Conservation (phyloP, 1,140 invertebrate species). For the Lysiphlebus fabarum region DNA sequence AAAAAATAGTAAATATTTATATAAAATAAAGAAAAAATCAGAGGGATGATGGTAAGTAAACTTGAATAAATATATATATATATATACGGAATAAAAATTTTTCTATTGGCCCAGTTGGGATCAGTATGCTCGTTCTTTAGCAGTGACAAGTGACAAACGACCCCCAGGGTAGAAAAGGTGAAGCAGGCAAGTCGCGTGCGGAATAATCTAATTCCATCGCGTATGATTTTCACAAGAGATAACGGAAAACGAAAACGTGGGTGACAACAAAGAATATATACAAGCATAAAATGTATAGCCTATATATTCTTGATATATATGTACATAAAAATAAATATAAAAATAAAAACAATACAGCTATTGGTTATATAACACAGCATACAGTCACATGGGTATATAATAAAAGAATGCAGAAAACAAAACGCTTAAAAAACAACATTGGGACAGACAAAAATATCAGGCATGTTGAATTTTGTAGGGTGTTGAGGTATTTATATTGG, state of each 20-base stretch:
- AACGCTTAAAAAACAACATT: slow-evolving; percentile 17
- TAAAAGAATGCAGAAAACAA: neutral
- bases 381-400: neutral
- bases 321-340: too few species aligned
- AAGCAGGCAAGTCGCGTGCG: slow-evolving; percentile 18
- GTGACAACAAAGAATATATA: neutral
- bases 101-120: slow-evolving; percentile 3
- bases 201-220: neutral
- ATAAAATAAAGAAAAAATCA: too few species aligned
- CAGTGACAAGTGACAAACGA: slow-evolving; percentile 40
- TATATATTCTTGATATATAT: too few species aligned
- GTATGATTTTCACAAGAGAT: slow-evolving; percentile 2
- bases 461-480: slow-evolving; percentile 31
- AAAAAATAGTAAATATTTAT: too few species aligned
- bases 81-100: too few species aligned
- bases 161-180: slow-evolving; percentile 30
- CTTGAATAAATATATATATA: too few species aligned
- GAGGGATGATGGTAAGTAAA: too few species aligned
- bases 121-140: slow-evolving; percentile 23
- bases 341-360: too few species aligned
- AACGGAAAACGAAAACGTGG: neutral
- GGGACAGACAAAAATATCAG: slow-evolving; percentile 28
- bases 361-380: neutral
- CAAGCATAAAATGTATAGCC: neutral
- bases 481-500: slow-evolving; percentile 56